These are phyloP conservation scores for Drosophila nigricruria DNA, from an alignment of 2,888 invertebrate genomes.

Conservation along the genomic window DNA sequence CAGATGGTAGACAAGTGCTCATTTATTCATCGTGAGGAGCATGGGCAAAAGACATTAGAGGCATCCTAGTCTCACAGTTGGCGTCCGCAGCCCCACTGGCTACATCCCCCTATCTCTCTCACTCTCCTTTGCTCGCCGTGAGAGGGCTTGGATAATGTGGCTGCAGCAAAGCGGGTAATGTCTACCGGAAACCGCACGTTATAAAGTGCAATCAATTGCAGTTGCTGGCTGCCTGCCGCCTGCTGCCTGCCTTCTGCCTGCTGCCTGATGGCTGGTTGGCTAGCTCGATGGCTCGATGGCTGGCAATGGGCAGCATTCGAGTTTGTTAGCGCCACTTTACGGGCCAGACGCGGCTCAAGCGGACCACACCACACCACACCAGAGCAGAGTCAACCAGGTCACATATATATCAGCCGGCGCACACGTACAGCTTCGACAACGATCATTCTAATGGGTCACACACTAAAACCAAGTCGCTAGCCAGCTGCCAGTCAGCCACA, in stretches of 20 bases:
- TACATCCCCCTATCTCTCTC: background rate
- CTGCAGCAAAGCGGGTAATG: constrained; percentile 75
- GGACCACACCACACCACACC: constrained; percentile 14
- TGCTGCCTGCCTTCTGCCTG: constrained; percentile 38
- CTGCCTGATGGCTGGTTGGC: constrained; percentile 31
- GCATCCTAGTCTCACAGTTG: constrained; percentile 49
- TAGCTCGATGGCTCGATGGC: constrained; percentile 21
- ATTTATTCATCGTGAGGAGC: constrained; percentile 72
- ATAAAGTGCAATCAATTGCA: constrained; percentile 83
- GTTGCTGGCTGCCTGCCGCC: constrained; percentile 52
- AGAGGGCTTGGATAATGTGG: constrained; percentile 58
- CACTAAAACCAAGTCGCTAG: constrained; percentile 65
- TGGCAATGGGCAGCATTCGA: constrained; percentile 60
- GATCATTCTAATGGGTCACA: constrained; percentile 80
- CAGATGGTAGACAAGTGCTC: constrained; percentile 72
- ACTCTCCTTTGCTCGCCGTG: constrained; percentile 14
- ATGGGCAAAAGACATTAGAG: constrained; percentile 75
- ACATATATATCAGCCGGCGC: constrained; percentile 70
- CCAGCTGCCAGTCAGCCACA: constrained; percentile 57
- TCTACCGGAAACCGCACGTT: constrained; percentile 82
- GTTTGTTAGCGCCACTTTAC: constrained; percentile 73
- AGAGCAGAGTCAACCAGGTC: constrained; percentile 51
- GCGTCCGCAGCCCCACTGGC: constrained; percentile 21
- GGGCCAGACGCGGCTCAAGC: constrained; percentile 50
- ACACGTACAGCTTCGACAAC: constrained; percentile 78